Percentiles rank a stretch among this genome's conserved stretches.
These are phyloP conservation scores for Trichomycterus rosablanca DNA, from an alignment of 2,113 vertebrate species.

Conservation along the genomic window DNA sequence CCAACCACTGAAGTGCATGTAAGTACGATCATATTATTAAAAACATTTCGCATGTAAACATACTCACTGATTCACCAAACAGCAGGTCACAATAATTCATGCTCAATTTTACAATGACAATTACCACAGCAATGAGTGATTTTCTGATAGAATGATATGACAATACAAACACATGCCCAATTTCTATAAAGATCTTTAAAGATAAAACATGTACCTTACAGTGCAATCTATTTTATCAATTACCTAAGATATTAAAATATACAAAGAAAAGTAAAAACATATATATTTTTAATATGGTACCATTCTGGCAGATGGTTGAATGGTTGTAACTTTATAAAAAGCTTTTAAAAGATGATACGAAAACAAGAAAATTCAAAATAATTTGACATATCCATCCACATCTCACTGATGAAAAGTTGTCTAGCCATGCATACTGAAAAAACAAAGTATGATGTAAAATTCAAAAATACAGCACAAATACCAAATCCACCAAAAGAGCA, in stretches of 20 bases:
- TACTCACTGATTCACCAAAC: not conserved
- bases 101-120: conserved; percentile 21
- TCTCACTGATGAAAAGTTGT: not conserved
- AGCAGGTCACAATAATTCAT: conserved; percentile 36
- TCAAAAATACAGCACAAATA: not conserved
- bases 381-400: not conserved
- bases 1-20: too few relatives aligned
- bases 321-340: too few relatives aligned
- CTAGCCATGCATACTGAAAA: conserved; percentile 1
- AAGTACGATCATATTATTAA: too few relatives aligned
- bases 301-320: not conserved
- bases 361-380: not conserved
- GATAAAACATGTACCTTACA: too few relatives aligned
- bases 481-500: not conserved
- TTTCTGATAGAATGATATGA: too few relatives aligned
- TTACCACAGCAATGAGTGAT: conserved; percentile 5
- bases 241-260: too few relatives aligned
- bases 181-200: too few relatives aligned
- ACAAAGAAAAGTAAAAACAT: too few relatives aligned
- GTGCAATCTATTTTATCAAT: too few relatives aligned
- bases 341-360: too few relatives aligned
- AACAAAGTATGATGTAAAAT: not conserved
- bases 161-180: too few relatives aligned
- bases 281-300: too few relatives aligned
- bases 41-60: not conserved